A percentile compares a stretch with the other conserved stretches of the same genome.
Evolutionary conservation across 2,888 invertebrate species (phyloP).

Genomic region (Nebria salina): DNA sequence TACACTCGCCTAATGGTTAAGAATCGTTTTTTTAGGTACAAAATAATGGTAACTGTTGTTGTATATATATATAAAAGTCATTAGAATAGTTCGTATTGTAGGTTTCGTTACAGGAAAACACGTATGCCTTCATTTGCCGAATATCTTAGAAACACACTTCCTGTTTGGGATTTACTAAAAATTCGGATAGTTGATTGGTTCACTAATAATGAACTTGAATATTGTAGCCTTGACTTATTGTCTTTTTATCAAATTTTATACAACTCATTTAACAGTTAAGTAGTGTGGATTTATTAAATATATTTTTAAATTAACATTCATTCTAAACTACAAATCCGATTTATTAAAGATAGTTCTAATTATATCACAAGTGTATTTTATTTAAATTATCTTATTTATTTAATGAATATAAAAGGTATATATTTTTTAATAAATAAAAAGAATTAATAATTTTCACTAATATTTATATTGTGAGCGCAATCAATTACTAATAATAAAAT

Average conservation of each 20-base stretch:
- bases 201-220: not conserved
- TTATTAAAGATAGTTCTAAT: too few species aligned
- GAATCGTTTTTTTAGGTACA: not conserved
- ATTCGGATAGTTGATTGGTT: not conserved
- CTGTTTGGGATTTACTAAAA: conserved; percentile 20
- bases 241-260: not conserved
- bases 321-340: too few species aligned
- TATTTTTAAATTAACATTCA: too few species aligned
- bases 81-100: not conserved
- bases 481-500: too few species aligned
- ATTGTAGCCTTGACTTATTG: not conserved
- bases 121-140: not conserved
- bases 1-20: not conserved
- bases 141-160: conserved; percentile 25
- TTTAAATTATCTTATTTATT: too few species aligned
- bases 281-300: not conserved
- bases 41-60: not conserved
- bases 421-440: too few species aligned
- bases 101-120: not conserved
- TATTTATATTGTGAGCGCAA: too few species aligned
- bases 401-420: too few species aligned
- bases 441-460: too few species aligned
- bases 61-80: not conserved
- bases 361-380: too few species aligned
- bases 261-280: not conserved